phyloP scores from a whole-genome alignment of 2,797 vertebrate genomes.

The Myripristis murdjan region DNA sequence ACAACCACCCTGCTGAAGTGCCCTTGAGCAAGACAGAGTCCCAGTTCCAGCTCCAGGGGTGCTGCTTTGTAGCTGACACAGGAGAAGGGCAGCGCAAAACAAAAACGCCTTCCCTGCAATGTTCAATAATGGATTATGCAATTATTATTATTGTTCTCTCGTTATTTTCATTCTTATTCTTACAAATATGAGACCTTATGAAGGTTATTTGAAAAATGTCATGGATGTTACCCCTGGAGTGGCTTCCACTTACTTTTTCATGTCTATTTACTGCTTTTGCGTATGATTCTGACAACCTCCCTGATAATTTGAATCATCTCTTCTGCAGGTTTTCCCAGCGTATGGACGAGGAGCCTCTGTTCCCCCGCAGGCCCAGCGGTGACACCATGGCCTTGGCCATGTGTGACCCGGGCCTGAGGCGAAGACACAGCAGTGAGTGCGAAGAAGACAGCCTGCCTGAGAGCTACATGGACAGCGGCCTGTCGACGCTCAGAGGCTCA shows the following conservation, averaged over 20 bases:
- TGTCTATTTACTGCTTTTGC: background rate
- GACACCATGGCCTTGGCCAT: constrained; percentile 89
- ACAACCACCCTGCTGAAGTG: too few species aligned
- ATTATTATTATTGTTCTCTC: too few species aligned
- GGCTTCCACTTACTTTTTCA: background rate
- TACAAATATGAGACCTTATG: too few species aligned
- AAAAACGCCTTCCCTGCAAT: too few species aligned
- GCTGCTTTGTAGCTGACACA: too few species aligned
- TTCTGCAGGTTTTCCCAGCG: constrained; percentile 85
- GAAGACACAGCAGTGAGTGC: constrained; percentile 88
- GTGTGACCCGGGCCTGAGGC: constrained; percentile 93
- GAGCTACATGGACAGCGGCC: constrained; percentile 93
- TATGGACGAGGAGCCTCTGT: constrained; percentile 85
- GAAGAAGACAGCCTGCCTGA: constrained; percentile 94
- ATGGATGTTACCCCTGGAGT: background rate
- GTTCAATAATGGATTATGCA: too few species aligned
- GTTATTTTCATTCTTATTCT: too few species aligned
- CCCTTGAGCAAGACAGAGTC: too few species aligned
- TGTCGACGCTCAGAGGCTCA: constrained; percentile 93
- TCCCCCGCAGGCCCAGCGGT: constrained; percentile 64
- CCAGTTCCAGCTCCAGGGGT: too few species aligned
- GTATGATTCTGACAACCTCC: background rate
- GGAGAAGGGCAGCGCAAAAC: too few species aligned
- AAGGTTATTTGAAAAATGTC: too few species aligned
- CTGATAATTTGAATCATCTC: background rate